phyloP scores from a whole-genome alignment of 2,113 vertebrate species.

The Notothenia rossii region DNA sequence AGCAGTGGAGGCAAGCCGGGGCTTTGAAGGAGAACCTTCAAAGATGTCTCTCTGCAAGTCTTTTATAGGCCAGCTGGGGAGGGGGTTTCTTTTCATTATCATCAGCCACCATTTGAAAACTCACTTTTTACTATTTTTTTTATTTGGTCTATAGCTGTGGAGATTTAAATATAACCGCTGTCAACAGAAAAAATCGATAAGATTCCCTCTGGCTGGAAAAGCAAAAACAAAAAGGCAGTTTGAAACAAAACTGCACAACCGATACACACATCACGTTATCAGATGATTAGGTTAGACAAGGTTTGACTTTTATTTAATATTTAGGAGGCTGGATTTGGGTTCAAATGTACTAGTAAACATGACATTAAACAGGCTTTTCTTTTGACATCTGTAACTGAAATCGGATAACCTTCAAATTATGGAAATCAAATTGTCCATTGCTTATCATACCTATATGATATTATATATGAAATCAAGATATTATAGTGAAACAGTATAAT shows the following conservation, averaged over 20 bases:
- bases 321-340: background rate
- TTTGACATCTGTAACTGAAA: background rate
- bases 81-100: constrained; percentile 78
- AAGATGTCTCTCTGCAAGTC: constrained; percentile 95
- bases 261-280: constrained; percentile 14
- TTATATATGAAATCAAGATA: too few relatives aligned
- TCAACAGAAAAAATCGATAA: constrained; percentile 72
- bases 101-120: constrained; percentile 75
- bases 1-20: constrained; percentile 84
- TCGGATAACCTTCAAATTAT: too few relatives aligned
- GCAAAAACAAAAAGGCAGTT: constrained; percentile 72
- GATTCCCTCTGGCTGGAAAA: constrained; percentile 60
- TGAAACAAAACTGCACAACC: constrained; percentile 50
- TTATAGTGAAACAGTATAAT: too few relatives aligned
- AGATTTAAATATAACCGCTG: constrained; percentile 74
- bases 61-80: constrained; percentile 90
- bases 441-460: too few relatives aligned
- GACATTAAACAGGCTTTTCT: background rate
- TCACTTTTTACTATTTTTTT: constrained; percentile 25
- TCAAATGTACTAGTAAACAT: too few relatives aligned
- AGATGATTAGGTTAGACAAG: constrained; percentile 1
- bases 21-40: constrained; percentile 99
- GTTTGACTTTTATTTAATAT: background rate
- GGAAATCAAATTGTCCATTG: too few relatives aligned
- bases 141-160: constrained; percentile 42